Evolutionary conservation across 1,140 invertebrate species (phyloP).

Genomic region (Neodiprion fabricii): DNA sequence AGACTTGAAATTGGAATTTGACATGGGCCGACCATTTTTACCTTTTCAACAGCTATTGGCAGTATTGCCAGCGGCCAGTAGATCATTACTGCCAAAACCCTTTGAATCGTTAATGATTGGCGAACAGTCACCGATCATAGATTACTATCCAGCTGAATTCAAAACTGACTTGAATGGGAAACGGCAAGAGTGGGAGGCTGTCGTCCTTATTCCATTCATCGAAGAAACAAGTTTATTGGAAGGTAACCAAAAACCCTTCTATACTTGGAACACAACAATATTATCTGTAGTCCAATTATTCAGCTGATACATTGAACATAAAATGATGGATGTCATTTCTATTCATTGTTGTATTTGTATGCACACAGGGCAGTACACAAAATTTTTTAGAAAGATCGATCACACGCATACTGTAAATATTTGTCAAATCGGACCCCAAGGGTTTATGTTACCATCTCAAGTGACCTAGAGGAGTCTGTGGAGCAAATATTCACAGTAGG

Average conservation of each 20-base stretch:
- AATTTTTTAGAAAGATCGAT: too few relatives aligned
- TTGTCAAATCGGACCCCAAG: too few relatives aligned
- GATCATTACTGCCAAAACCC: conserved; percentile 77
- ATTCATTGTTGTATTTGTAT: background rate
- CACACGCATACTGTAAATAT: too few relatives aligned
- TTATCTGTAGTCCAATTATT: background rate
- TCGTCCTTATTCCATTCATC: conserved; percentile 97
- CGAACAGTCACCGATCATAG: conserved; percentile 81
- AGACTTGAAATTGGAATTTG: conserved; percentile 77
- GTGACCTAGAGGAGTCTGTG: too few relatives aligned
- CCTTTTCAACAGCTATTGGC: conserved; percentile 95
- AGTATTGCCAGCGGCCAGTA: conserved; percentile 88
- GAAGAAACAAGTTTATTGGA: conserved; percentile 69
- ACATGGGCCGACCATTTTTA: conserved; percentile 86
- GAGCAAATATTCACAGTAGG: too few relatives aligned
- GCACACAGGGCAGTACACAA: background rate
- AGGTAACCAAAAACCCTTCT: conserved; percentile 55
- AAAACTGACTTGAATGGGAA: conserved; percentile 93
- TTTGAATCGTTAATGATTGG: conserved; percentile 86
- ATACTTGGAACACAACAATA: background rate
- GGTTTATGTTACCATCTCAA: too few relatives aligned
- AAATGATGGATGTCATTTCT: background rate
- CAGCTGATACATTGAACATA: background rate
- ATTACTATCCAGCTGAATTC: conserved; percentile 92
- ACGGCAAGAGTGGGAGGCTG: conserved; percentile 95